These are phyloP conservation scores for Thymallus thymallus DNA, from an alignment of 2,113 vertebrate species.

Conservation along the genomic window DNA sequence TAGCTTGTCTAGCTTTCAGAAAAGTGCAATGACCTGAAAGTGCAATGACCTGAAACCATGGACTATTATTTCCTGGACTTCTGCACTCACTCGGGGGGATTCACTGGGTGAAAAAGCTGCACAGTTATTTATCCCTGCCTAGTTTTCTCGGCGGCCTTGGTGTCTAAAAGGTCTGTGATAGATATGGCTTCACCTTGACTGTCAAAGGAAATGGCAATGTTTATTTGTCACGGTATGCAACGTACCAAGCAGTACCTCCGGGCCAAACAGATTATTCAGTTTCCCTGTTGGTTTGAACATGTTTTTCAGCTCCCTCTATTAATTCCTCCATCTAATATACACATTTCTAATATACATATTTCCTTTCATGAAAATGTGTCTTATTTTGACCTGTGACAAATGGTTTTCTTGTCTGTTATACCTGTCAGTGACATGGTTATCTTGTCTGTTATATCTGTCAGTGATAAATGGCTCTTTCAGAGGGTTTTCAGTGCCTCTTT, in stretches of 20 bases:
- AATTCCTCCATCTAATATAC: too few relatives aligned
- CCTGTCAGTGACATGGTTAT: conserved; percentile 3
- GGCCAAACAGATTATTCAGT: not conserved
- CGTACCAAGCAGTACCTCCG: not conserved
- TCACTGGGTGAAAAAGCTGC: not conserved
- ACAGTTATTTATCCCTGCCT: not conserved
- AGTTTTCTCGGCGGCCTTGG: not conserved
- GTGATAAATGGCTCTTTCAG: not conserved
- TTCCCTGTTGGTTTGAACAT: too few relatives aligned
- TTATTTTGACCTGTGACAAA: too few relatives aligned
- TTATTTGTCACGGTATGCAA: not conserved
- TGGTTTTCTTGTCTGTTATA: not conserved
- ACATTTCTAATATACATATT: too few relatives aligned
- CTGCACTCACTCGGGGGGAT: not conserved
- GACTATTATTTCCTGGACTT: conserved; percentile 4
- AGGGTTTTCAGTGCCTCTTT: not conserved
- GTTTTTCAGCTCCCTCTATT: too few relatives aligned
- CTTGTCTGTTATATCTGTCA: not conserved
- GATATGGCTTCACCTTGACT: conserved; percentile 11
- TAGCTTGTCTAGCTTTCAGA: conserved; percentile 1
- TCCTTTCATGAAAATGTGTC: too few relatives aligned
- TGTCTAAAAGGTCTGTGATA: not conserved
- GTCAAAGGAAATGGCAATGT: conserved; percentile 5
- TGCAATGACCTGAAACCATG: conserved; percentile 2
- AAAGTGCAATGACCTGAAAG: too few relatives aligned